These are phyloP conservation scores for Oryzias curvinotus DNA, from an alignment of 2,113 vertebrate species.

Conservation along the genomic window DNA sequence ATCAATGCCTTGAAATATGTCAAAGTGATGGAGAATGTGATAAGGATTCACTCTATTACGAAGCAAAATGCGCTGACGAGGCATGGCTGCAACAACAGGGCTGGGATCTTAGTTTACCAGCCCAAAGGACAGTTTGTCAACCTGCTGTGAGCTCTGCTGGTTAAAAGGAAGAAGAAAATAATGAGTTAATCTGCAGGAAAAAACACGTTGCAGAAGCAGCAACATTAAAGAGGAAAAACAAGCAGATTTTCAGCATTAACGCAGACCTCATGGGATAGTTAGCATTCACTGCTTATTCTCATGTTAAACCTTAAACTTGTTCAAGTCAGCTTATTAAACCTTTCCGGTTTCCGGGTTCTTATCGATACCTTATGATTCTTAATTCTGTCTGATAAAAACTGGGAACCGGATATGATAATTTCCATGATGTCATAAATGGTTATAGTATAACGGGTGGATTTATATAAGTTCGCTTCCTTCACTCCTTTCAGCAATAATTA, in stretches of 20 bases:
- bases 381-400: no score
- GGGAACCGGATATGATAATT: no score
- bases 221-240: conserved; percentile 8
- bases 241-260: conserved; percentile 22
- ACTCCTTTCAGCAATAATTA: no score
- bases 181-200: conserved; percentile 43
- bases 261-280: conserved; percentile 14
- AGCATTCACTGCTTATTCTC: conserved; percentile 6
- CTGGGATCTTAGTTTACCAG: conserved; percentile 29
- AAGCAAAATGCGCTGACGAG: background rate
- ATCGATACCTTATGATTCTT: no score
- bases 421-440: no score
- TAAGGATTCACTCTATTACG: background rate
- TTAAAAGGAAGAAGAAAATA: conserved; percentile 32
- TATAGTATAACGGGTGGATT: no score
- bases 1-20: conserved; percentile 4
- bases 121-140: conserved; percentile 43
- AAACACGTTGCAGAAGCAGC: conserved; percentile 31
- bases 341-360: no score
- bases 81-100: conserved; percentile 1
- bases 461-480: no score
- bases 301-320: no score
- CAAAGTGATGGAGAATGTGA: no score
- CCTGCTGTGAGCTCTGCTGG: conserved; percentile 4
- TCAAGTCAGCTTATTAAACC: no score